phyloP scores from a whole-genome alignment of 2,888 invertebrate genomes.

The Limulus polyphemus region DNA sequence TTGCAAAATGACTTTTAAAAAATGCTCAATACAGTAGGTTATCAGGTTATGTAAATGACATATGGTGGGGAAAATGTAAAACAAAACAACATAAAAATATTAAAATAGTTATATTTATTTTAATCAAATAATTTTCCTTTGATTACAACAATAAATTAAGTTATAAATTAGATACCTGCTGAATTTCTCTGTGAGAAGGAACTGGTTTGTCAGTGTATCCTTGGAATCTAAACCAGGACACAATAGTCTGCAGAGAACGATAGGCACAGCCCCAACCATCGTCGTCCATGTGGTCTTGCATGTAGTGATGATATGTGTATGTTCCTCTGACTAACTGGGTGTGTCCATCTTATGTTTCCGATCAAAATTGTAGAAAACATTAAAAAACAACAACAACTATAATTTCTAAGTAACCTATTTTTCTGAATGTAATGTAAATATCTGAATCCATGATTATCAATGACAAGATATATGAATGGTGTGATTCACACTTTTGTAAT shows the following conservation, averaged over 20 bases:
- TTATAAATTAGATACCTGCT: conserved; percentile 41
- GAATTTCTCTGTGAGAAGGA: conserved; percentile 74
- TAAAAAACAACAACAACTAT: not conserved
- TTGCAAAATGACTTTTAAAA: too few relatives aligned
- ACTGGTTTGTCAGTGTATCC: conserved; percentile 44
- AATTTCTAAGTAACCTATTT: too few relatives aligned
- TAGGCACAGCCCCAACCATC: conserved; percentile 99
- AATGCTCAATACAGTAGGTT: too few relatives aligned
- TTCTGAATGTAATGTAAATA: too few relatives aligned
- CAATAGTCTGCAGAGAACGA: conserved; percentile 86
- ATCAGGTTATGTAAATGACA: too few relatives aligned
- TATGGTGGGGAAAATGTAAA: too few relatives aligned
- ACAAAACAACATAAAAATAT: too few relatives aligned
- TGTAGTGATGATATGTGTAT: conserved; percentile 92
- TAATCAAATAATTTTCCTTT: not conserved
- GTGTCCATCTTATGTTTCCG: conserved; percentile 10
- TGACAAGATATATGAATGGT: too few relatives aligned
- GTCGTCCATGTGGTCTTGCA: conserved; percentile 86
- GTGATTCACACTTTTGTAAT: too few relatives aligned
- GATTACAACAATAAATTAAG: not conserved
- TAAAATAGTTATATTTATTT: conserved; percentile 7
- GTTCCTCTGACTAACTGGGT: conserved; percentile 52
- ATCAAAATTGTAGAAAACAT: conserved; percentile 5
- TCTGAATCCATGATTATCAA: too few relatives aligned
- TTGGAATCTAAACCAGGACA: conserved; percentile 73